Base-by-base conservation (phyloP, 2,113 vertebrate species). In the Thomomys bottae region DNA sequence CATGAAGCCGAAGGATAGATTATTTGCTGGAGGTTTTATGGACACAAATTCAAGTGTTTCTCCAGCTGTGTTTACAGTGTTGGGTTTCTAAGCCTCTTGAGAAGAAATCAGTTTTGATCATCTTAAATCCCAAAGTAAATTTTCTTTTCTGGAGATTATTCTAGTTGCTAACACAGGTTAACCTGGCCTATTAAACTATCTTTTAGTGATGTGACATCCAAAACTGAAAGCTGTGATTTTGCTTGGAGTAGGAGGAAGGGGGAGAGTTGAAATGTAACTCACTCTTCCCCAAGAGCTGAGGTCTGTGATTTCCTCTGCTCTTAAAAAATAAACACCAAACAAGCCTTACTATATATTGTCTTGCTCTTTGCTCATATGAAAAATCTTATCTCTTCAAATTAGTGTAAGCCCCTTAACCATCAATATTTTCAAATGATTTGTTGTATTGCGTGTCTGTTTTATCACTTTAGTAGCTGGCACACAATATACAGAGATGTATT, bases 101-200 rank as follows among this genome's bases (percentile, higher is more conserved):
- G 94, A 92, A 96, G 0, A 7, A 79, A 96, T 96, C 90, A 77
- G 91, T 75, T 87, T 87, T 0, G 2, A 93, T 66, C 49, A 89
- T 89, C 94, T 94, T 91, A 79, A 96, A 93, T 89, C 94, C 80
- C 89, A 94, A 93, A 96, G 95, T 95, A 95, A 97, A 96, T 96
- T 88, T 95, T 92, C 92, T 84, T 92, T 92, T 89, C 61, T 95
- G 88, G 79, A 75, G 84, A 95, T 89, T 49, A 90, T 78, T 96
- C 92, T 83, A 64, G 34, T 87, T 92, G 59, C 40, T 87, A 78
- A 49, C 81, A 79, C 38, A 82, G 89, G 91, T 77, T 77, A 72
- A 5, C 15, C 86, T 94, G 83, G 84, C 54, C 54, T 61, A 28
- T 36, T 68, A 28, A 57, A n/a, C n/a, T 36, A 20, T 89, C 28